phyloP scores from a whole-genome alignment of 2,888 invertebrate genomes.

The Caenorhabditis sinica region DNA sequence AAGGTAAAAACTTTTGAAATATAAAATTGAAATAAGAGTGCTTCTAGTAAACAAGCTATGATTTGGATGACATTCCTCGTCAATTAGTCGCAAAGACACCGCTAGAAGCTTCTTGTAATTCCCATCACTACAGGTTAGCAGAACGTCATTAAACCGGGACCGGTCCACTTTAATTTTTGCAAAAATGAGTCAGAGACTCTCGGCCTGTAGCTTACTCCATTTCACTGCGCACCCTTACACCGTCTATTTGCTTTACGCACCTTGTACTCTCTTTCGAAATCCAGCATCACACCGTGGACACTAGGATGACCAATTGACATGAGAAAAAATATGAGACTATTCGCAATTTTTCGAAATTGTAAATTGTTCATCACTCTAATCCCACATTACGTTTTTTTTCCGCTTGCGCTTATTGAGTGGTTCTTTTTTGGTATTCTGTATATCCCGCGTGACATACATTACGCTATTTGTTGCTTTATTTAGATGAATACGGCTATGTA shows the following conservation, averaged over 20 bases:
- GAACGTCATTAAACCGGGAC: conserved; percentile 13
- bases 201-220: conserved; percentile 27
- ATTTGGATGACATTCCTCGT: neutral
- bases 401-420: neutral
- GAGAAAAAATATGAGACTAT: conserved; percentile 36
- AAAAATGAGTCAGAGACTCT: conserved; percentile 27
- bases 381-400: conserved; percentile 41
- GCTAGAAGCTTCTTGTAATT: neutral
- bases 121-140: neutral
- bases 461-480: conserved; percentile 28
- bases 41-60: neutral
- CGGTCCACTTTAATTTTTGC: conserved; percentile 31
- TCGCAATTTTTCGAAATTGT: conserved; percentile 54
- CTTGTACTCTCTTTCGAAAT: conserved; percentile 66
- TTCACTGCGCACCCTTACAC: conserved; percentile 40
- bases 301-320: conserved; percentile 37
- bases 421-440: neutral
- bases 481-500: neutral
- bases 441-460: conserved; percentile 9
- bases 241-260: conserved; percentile 58
- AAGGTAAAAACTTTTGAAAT: neutral
- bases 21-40: neutral
- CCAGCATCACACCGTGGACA: conserved; percentile 40
- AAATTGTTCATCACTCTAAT: neutral
- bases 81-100: conserved; percentile 1